A percentile compares a stretch with the other conserved stretches of the same genome.
These are phyloP conservation scores for Pristionchus exspectatus DNA, from an alignment of 2,888 invertebrate species.

Conservation along the genomic window DNA sequence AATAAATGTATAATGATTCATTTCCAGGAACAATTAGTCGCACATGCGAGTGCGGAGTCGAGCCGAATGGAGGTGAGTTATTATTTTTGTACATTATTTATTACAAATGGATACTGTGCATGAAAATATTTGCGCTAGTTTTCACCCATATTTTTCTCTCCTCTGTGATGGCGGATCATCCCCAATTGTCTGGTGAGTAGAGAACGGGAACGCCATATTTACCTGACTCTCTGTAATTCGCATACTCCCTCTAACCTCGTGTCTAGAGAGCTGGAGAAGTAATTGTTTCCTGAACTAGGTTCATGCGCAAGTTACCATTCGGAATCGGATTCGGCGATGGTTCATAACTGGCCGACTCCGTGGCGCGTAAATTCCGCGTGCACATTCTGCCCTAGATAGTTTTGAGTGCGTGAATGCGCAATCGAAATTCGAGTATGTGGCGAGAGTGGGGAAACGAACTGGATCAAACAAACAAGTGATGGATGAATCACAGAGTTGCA, in stretches of 20 bases:
- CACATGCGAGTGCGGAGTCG: constrained; percentile 49
- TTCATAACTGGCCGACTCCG: neutral
- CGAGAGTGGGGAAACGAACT: neutral
- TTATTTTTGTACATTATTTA: neutral
- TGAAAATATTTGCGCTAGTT: neutral
- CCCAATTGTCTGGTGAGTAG: neutral
- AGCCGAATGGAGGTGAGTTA: constrained; percentile 25
- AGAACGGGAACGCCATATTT: neutral
- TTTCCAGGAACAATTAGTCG: constrained; percentile 46
- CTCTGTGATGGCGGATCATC: neutral
- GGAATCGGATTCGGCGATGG: neutral
- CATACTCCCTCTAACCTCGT: no score
- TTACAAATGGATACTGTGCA: neutral
- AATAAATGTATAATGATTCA: neutral
- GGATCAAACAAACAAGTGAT: neutral
- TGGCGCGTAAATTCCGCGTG: neutral
- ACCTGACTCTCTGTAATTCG: no score
- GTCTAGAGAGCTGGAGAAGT: no score
- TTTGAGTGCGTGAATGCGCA: neutral
- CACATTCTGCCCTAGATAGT: neutral
- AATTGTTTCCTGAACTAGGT: no score
- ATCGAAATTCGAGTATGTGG: neutral
- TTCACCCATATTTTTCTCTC: neutral
- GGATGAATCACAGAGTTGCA: neutral
- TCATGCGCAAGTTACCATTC: no score